phyloP scores from a whole-genome alignment of 2,888 invertebrate genomes.

The Flexamia atlantica region DNA sequence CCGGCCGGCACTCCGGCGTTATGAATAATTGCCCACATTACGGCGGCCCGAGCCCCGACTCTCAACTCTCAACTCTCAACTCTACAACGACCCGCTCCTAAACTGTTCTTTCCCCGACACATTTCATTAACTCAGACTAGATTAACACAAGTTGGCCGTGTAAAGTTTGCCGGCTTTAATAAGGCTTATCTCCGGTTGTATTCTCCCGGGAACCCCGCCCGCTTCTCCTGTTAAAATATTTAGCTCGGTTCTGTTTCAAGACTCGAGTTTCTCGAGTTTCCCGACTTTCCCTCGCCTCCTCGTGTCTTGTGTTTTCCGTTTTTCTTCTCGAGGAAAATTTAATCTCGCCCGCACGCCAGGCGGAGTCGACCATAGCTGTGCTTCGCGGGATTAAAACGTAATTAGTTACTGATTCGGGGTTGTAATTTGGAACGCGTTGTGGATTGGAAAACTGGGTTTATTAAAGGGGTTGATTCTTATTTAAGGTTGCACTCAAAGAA shows the following conservation, averaged over 20 bases:
- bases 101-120: conserved; percentile 62
- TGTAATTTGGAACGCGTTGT: too few relatives aligned
- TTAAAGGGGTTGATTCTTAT: too few relatives aligned
- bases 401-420: not conserved
- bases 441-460: too few relatives aligned
- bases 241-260: conserved; percentile 18
- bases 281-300: conserved; percentile 25
- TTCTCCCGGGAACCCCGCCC: conserved; percentile 22
- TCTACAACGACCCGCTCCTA: conserved; percentile 34
- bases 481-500: too few relatives aligned
- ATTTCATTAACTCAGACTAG: conserved; percentile 62
- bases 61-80: too few relatives aligned
- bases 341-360: not conserved
- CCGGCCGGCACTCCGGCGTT: not conserved
- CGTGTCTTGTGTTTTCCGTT: conserved; percentile 46
- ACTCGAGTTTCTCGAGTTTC: too few relatives aligned
- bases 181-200: conserved; percentile 54
- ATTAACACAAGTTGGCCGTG: conserved; percentile 60
- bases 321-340: conserved; percentile 5
- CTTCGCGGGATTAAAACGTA: not conserved
- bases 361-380: not conserved
- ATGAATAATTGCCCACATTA: not conserved
- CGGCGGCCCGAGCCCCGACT: conserved; percentile 26
- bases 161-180: conserved; percentile 54
- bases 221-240: conserved; percentile 55